Conservation (phyloP, 2,113 vertebrate species). For the Nanorana parkeri region DNA sequence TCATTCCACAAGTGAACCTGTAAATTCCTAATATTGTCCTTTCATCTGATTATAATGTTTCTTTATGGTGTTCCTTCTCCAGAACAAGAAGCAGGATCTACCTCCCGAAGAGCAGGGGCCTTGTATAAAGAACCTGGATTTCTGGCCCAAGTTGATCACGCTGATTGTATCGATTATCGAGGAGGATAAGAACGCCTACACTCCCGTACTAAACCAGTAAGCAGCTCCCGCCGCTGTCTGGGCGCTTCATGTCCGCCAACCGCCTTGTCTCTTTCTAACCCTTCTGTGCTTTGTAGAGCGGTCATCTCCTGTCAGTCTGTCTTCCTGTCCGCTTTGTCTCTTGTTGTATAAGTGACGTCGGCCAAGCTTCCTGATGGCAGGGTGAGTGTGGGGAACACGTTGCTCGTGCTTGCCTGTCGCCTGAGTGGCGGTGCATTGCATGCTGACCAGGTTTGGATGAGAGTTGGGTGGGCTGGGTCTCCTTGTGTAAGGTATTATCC, state of each 20-base stretch:
- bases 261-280: slow-evolving; percentile 65
- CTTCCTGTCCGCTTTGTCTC: slow-evolving; percentile 73
- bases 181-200: slow-evolving; percentile 96
- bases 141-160: slow-evolving; percentile 98
- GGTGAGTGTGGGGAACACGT: slow-evolving; percentile 43
- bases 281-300: slow-evolving; percentile 65
- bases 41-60: no score
- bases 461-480: neutral
- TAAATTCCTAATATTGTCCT: no score
- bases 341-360: slow-evolving; percentile 73
- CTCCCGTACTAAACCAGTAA: slow-evolving; percentile 95
- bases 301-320: slow-evolving; percentile 71
- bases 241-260: slow-evolving; percentile 59
- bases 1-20: no score
- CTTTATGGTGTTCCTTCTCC: slow-evolving; percentile 51
- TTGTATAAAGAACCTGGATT: slow-evolving; percentile 93
- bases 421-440: slow-evolving; percentile 34
- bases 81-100: slow-evolving; percentile 86
- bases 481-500: neutral
- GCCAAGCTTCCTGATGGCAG: slow-evolving; percentile 16
- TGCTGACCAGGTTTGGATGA: neutral
- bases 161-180: slow-evolving; percentile 97
- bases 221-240: slow-evolving; percentile 31
- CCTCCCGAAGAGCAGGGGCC: slow-evolving; percentile 93
- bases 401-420: slow-evolving; percentile 9